A percentile compares a stretch with the other conserved stretches of the same genome.
These are phyloP conservation scores for Chrysaora quinquecirrha DNA, from an alignment of 30 jellyfish, hydroid and myxozoan genomes.

Conservation along the genomic window DNA sequence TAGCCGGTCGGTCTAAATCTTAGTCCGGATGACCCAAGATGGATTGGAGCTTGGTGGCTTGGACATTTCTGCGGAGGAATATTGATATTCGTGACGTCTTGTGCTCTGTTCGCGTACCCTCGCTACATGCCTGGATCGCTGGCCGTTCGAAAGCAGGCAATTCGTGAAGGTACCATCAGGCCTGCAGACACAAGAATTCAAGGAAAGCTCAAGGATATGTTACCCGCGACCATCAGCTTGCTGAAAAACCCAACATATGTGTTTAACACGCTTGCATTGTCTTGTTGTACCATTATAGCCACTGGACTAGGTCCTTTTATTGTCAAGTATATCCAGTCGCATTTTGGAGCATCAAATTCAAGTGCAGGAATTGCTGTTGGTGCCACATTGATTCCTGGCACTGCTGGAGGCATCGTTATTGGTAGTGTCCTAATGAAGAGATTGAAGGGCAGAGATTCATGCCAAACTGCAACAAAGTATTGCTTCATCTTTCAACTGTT, in stretches of 20 bases:
- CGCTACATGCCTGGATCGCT: slow-evolving; percentile 98
- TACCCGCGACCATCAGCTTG: slow-evolving; percentile 92
- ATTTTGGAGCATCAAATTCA: slow-evolving; percentile 92
- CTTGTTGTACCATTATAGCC: slow-evolving; percentile 87
- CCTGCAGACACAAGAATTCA: slow-evolving; percentile 92
- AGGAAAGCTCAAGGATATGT: slow-evolving; percentile 88
- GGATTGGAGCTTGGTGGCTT: slow-evolving; percentile 99
- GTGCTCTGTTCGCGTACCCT: slow-evolving; percentile 97
- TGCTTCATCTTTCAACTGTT: slow-evolving; percentile 90
- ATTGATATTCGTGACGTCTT: slow-evolving; percentile 83
- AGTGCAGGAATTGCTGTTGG: slow-evolving; percentile 99
- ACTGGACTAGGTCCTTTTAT: slow-evolving; percentile 99
- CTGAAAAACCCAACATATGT: slow-evolving; percentile 87
- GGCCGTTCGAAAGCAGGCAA: slow-evolving; percentile 84
- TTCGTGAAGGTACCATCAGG: slow-evolving; percentile 91
- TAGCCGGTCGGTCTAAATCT: slow-evolving; percentile 94
- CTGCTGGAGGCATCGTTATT: slow-evolving; percentile 95
- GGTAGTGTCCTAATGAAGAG: slow-evolving; percentile 93
- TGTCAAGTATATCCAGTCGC: slow-evolving; percentile 94
- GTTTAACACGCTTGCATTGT: slow-evolving; percentile 91
- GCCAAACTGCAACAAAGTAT: slow-evolving; percentile 92
- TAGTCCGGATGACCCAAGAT: slow-evolving; percentile 97
- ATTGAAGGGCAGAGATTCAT: slow-evolving; percentile 75
- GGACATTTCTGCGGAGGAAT: slow-evolving; percentile 98
- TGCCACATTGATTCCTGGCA: slow-evolving; percentile 91